Percentiles rank a stretch among this genome's conserved stretches.
Evolutionary conservation across 2,113 vertebrate species (phyloP).

Genomic region (Atractosteus spatula): DNA sequence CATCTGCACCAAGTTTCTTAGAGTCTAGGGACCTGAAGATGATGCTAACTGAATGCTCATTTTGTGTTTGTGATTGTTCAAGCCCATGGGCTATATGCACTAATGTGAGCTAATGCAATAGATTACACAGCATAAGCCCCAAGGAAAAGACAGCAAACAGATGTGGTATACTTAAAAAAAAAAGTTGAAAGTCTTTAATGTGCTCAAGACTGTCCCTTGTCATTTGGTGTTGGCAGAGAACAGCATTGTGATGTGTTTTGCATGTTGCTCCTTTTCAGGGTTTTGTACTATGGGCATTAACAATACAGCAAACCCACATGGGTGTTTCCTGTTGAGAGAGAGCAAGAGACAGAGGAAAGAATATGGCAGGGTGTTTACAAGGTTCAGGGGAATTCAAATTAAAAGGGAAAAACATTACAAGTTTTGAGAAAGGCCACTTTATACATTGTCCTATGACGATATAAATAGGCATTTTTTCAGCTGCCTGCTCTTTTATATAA

Average conservation of each 20-base stretch:
- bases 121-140: slow-evolving; percentile 74
- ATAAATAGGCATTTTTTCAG: too few relatives aligned
- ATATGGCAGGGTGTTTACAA: background rate
- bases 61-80: slow-evolving; percentile 74
- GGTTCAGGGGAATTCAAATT: too few relatives aligned
- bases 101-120: slow-evolving; percentile 84
- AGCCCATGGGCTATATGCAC: slow-evolving; percentile 76
- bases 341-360: background rate
- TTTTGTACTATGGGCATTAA: background rate
- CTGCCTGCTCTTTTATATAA: too few relatives aligned
- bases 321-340: background rate
- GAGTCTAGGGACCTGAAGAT: slow-evolving; percentile 59
- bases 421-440: too few relatives aligned
- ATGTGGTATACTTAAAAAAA: slow-evolving; percentile 64
- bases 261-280: slow-evolving; percentile 31
- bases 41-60: slow-evolving; percentile 78
- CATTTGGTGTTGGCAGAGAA: slow-evolving; percentile 50
- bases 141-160: slow-evolving; percentile 74
- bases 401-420: too few relatives aligned
- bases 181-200: slow-evolving; percentile 61
- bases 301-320: slow-evolving; percentile 2
- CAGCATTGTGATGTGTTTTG: slow-evolving; percentile 35
- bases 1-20: slow-evolving; percentile 47
- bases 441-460: too few relatives aligned
- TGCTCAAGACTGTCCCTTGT: slow-evolving; percentile 55